Base-by-base conservation (phyloP, 2,113 vertebrate genomes). In the Vidua chalybeata region DNA sequence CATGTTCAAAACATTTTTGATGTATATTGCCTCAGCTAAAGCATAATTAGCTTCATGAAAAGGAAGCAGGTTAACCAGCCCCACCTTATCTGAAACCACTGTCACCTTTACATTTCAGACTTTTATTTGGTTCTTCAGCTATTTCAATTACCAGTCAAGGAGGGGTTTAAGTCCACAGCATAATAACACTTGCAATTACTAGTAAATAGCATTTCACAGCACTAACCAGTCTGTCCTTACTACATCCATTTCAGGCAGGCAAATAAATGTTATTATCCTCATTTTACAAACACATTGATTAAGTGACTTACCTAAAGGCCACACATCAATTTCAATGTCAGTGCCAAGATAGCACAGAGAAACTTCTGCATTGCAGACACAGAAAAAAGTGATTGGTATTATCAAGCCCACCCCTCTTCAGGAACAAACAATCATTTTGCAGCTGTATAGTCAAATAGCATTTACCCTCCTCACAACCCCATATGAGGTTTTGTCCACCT, bases 271-370 rank as follows among this genome's bases (percentile, higher is more conserved):
- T 96, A 88, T 93, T 92, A 96, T 92, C 76, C 90, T 89, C 77
- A 82, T 96, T 95, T 94, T 92, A 69, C 69, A 96, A 95, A 96
- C 92, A 94, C 87, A 95, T 96, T 94, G 96, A 96, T 97, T 96
- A 96, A 97, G 93, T 94, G 93, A 95, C 93, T 96, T 93, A 61
- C 81, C 86, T 91, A 96, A 97, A 97, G 94, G 93, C 93, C 93
- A 92, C 86, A 66, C 88, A 93, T 96, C 95, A 96, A 82, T 94
- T 95, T 84, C 79, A 74, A 9, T 90, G 83, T 95, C 88, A 69
- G 52, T 46, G n/a, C 69, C 41, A 86, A 77, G 72, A 90, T 68
- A 89, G 90, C 62, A 81, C n/a, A 54, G 68, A 79, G 73, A 61
- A 78, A 68, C n/a, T 93, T 90, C 64, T 94, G 79, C 82, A 87